Evolutionary conservation across 2,113 vertebrate species (phyloP).

Genomic region (Recurvirostra avosetta): DNA sequence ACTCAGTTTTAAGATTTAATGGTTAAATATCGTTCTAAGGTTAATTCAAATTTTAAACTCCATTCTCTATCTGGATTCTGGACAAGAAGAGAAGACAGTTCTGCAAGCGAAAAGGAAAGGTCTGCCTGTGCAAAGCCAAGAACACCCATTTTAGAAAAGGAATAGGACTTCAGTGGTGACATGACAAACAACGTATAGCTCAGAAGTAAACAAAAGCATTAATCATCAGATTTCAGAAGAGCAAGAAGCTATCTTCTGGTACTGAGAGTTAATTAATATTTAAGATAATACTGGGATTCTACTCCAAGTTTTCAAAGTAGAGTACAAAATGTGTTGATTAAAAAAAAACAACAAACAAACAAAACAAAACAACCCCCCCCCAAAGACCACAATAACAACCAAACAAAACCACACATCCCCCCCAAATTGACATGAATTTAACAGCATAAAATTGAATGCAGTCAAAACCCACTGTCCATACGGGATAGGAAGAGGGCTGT

Average conservation of each 20-base stretch:
- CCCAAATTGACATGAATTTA: not conserved
- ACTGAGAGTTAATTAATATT: not conserved
- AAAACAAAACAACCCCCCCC: not conserved
- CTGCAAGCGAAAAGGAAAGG: not conserved
- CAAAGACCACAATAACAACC: not conserved
- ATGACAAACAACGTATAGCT: conserved; percentile 4
- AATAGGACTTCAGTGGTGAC: not conserved
- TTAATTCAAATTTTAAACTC: not conserved
- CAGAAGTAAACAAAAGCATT: conserved; percentile 35
- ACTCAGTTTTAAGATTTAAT: not conserved
- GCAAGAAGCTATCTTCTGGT: not conserved
- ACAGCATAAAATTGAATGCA: not conserved
- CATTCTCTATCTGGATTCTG: not conserved
- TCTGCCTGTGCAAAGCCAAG: not conserved
- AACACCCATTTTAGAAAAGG: not conserved
- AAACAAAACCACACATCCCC: not conserved
- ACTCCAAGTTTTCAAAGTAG: not conserved
- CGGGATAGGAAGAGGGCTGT: not conserved
- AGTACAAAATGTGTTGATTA: not conserved
- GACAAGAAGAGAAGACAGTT: not conserved
- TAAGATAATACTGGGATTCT: not conserved
- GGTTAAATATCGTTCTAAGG: not conserved
- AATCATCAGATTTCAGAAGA: conserved; percentile 38
- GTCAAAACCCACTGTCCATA: not conserved
- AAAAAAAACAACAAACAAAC: not conserved